Percentiles rank a stretch among this genome's conserved stretches.
Evolutionary conservation across 2,797 vertebrate genomes (phyloP).

Genomic region (Hippoglossus hippoglossus): DNA sequence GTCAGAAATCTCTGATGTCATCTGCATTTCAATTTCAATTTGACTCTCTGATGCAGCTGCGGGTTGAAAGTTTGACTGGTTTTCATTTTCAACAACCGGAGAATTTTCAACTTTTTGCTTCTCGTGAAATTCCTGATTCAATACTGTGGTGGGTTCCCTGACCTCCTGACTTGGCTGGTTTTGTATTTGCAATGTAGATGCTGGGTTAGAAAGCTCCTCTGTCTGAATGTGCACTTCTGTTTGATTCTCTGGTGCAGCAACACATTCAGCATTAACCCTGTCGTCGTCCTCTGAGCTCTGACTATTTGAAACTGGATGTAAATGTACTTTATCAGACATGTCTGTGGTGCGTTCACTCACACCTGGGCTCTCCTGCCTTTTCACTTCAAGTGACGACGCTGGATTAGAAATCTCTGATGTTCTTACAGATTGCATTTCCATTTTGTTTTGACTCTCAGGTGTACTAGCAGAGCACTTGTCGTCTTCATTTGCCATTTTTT

Average conservation of each 20-base stretch:
- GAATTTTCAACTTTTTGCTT: slow-evolving; percentile 6
- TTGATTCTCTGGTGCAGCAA: slow-evolving; percentile 18
- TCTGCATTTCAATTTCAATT: slow-evolving; percentile 21
- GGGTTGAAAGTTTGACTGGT: slow-evolving; percentile 10
- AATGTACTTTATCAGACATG: slow-evolving; percentile 4
- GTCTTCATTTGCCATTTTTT: slow-evolving; percentile 27
- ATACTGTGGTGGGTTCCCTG: slow-evolving; percentile 14
- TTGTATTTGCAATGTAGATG: slow-evolving; percentile 9
- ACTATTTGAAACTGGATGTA: slow-evolving; percentile 9
- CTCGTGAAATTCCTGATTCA: slow-evolving; percentile 12
- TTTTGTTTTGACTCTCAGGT: slow-evolving; percentile 7
- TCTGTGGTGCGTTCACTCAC: slow-evolving; percentile 6
- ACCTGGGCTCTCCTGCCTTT: slow-evolving; percentile 26
- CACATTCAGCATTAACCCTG: slow-evolving; percentile 10
- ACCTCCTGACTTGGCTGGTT: slow-evolving; percentile 15
- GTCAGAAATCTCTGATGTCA: slow-evolving; percentile 5
- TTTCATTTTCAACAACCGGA: slow-evolving; percentile 10
- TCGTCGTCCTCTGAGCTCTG: slow-evolving; percentile 10
- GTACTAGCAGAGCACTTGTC: background rate
- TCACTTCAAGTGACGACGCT: slow-evolving; percentile 8
- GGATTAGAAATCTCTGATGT: slow-evolving; percentile 28
- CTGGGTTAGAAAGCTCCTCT: slow-evolving; percentile 12
- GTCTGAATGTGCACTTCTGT: slow-evolving; percentile 24
- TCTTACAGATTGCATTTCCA: slow-evolving; percentile 14
- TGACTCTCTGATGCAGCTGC: slow-evolving; percentile 9